Evolutionary conservation across 1,140 invertebrate genomes (phyloP).

Genomic region (Drosophila melanica): DNA sequence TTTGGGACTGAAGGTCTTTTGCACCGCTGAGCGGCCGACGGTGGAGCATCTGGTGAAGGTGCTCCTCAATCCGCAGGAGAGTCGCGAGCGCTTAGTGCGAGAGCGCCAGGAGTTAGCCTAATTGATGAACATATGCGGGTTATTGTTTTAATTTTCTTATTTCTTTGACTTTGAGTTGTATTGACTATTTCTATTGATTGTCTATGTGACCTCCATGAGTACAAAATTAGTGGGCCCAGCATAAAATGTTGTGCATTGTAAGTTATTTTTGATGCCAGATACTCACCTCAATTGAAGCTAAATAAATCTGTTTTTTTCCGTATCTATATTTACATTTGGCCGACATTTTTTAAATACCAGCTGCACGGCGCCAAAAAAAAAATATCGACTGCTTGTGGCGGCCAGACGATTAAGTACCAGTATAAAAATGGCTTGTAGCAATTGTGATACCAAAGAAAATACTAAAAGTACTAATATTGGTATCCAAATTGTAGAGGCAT

Average conservation of each 20-base stretch:
- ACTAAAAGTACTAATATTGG: neutral
- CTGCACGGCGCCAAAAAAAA: slow-evolving; percentile 3
- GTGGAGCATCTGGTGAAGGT: slow-evolving; percentile 83
- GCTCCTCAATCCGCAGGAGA: slow-evolving; percentile 75
- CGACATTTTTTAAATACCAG: slow-evolving; percentile 52
- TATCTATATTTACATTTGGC: slow-evolving; percentile 66
- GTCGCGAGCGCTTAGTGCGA: slow-evolving; percentile 60
- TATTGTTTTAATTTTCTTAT: slow-evolving; percentile 7
- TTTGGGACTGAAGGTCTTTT: slow-evolving; percentile 66
- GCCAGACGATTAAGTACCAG: neutral
- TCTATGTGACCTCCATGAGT: slow-evolving; percentile 61
- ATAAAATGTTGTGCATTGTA: slow-evolving; percentile 64
- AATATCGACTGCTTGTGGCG: neutral
- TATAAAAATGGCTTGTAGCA: neutral
- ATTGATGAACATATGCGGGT: slow-evolving; percentile 4
- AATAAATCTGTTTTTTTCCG: slow-evolving; percentile 51
- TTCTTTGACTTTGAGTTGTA: neutral
- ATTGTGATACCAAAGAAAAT: neutral
- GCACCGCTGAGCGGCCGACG: slow-evolving; percentile 80
- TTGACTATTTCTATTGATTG: slow-evolving; percentile 23
- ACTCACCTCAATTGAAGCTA: slow-evolving; percentile 54
- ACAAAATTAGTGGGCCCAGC: slow-evolving; percentile 67
- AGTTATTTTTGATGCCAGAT: slow-evolving; percentile 54
- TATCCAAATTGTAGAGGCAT: neutral
- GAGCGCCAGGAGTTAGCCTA: slow-evolving; percentile 37